Evolutionary conservation across 2,113 vertebrate genomes (phyloP).

Genomic region (Trematomus loennbergii): DNA sequence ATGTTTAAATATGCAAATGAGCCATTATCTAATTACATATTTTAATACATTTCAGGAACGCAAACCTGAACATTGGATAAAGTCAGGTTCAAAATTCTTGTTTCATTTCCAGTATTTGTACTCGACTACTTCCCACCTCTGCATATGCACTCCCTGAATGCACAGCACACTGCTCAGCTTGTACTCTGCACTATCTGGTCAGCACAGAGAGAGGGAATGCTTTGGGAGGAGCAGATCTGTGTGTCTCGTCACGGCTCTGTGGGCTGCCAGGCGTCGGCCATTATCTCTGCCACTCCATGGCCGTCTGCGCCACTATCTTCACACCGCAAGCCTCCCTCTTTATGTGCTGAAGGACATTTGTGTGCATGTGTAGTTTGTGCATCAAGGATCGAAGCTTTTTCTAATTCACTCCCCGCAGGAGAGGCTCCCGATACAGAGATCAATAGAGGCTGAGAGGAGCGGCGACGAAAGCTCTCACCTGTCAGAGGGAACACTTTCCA

Average conservation of each 20-base stretch:
- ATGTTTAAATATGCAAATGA: too few species aligned
- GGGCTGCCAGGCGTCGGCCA: conserved; percentile 72
- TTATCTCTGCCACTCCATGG: conserved; percentile 70
- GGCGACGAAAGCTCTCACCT: conserved; percentile 27
- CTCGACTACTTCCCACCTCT: too few species aligned
- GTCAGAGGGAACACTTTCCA: conserved; percentile 21
- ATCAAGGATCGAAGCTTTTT: conserved; percentile 38
- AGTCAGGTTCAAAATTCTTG: too few species aligned
- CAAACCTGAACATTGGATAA: too few species aligned
- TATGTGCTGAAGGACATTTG: conserved; percentile 50
- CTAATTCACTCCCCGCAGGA: conserved; percentile 40
- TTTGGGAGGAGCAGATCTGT: conserved; percentile 48
- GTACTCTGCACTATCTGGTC: conserved; percentile 47
- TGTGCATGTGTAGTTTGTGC: conserved; percentile 21
- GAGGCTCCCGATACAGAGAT: conserved; percentile 47
- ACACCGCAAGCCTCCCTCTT: conserved; percentile 64
- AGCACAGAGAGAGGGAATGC: background rate
- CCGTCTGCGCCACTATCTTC: conserved; percentile 70
- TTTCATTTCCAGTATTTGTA: too few species aligned
- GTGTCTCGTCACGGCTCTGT: conserved; percentile 68
- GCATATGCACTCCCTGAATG: conserved; percentile 19
- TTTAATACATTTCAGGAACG: too few species aligned
- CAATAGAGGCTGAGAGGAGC: conserved; percentile 29
- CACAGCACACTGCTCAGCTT: conserved; percentile 2
- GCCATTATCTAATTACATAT: too few species aligned